Base-by-base conservation (phyloP, 2,113 vertebrate genomes). In the Microtus pennsylvanicus region DNA sequence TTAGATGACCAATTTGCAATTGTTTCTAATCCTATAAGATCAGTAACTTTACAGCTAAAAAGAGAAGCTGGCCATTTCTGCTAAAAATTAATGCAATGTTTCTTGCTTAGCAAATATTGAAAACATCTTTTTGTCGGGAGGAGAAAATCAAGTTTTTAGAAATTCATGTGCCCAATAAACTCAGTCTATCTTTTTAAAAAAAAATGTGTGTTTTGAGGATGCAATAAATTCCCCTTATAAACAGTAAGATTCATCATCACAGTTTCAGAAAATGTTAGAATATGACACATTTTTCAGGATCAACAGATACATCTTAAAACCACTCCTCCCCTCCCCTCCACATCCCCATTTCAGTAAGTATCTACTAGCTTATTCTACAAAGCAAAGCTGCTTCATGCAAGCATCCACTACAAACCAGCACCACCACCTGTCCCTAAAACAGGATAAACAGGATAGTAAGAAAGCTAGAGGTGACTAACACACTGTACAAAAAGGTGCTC, bases 341-440 rank as follows among this genome's bases (percentile, higher is more conserved):
- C 14, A 42, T 28, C 77, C 80, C 91, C 97, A 50, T 0, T 11
- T 93, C 50, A 19, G 28, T 3, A 93, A 96, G 0, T 38, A 96
- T 91, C 1, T 17, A 91, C 76, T 45, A 89, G 94, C 1, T 1
- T 13, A 94, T 91, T 94, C 94, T 97, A 98, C 86, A 97, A 97
- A 98, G 98, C 98, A 98, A 97, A 98, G 95, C 86, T 97, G 72
- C 87, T 72, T 55, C 21, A 38, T 95, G 95, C 58, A 83, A 90
- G 45, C 87, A 80, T 70, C 74, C 93, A 95, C 65, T 80, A 94
- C 95, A 96, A 94, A 93, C 58, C 55, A 52, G 74, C 83, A 94
- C 90, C 80, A 93, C 75, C 92, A 95, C 82, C 63, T 96, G 67
- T 42, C 95, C 93, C 94, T 94, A 85, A 97, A 92, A 88, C 63